Conservation (phyloP, 2,113 vertebrate species). For the Uria aalge region DNA sequence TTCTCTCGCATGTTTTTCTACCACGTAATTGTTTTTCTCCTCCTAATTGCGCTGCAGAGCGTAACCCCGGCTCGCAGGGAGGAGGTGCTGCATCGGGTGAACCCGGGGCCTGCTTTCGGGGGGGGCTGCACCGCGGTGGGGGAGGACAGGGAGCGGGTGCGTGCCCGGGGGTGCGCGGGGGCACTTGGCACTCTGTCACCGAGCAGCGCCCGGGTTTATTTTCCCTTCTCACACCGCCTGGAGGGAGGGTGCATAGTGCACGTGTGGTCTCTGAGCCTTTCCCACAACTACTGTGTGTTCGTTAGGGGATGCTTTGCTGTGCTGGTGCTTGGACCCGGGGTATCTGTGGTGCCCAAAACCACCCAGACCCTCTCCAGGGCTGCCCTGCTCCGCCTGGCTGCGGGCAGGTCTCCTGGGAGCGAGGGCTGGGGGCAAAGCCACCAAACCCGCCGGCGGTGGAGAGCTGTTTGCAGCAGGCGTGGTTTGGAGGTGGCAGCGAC, state of each 20-base stretch:
- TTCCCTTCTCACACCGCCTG: neutral
- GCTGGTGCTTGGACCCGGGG: fast-evolving
- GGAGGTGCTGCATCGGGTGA: neutral
- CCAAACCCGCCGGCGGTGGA: fast-evolving
- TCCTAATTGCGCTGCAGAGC: neutral
- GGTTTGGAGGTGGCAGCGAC: neutral
- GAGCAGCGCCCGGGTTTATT: neutral
- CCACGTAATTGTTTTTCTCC: neutral
- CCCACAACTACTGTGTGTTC: fast-evolving
- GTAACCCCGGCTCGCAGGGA: fast-evolving
- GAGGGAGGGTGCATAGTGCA: neutral
- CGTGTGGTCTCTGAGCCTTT: neutral
- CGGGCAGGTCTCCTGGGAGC: too few species aligned
- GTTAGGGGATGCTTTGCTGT: neutral
- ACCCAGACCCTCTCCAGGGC: neutral
- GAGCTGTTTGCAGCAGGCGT: neutral
- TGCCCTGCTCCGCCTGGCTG: neutral
- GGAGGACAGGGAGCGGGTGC: fast-evolving
- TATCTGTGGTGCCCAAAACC: neutral
- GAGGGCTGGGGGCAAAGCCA: neutral
- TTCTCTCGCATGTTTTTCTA: neutral
- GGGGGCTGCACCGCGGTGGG: neutral
- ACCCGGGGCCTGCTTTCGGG: fast-evolving
- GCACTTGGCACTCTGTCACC: neutral
- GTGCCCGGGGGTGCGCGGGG: fast-evolving